These are phyloP conservation scores for Cyprinus carpio DNA, from an alignment of 2,113 vertebrate genomes.

Conservation along the genomic window DNA sequence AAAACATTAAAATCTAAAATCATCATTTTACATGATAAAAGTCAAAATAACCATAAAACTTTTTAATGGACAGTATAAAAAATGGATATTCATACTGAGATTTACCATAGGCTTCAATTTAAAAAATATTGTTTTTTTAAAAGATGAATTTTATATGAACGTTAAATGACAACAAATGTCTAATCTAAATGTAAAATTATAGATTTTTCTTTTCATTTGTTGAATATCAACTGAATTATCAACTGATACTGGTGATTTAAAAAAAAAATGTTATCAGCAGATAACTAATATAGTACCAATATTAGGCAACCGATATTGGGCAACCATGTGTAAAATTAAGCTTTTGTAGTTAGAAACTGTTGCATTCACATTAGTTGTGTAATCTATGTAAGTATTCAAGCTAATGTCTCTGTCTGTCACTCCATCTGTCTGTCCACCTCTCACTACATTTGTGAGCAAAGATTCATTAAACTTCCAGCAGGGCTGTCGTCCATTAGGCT, in stretches of 20 bases:
- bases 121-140: background rate
- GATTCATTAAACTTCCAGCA: conserved; percentile 39
- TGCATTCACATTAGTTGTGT: background rate
- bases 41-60: background rate
- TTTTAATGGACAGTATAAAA: background rate
- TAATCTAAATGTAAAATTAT: too few species aligned
- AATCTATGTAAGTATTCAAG: background rate
- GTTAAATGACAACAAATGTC: background rate
- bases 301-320: too few species aligned
- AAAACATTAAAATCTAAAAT: background rate
- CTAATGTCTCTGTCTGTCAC: conserved; percentile 11
- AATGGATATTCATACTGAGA: background rate
- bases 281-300: background rate
- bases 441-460: conserved; percentile 26
- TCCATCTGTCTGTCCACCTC: conserved; percentile 17
- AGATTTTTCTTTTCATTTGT: too few species aligned
- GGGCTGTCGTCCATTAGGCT: conserved; percentile 11
- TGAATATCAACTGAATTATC: too few species aligned
- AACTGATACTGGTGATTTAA: too few species aligned
- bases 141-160: background rate
- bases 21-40: background rate
- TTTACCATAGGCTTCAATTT: background rate
- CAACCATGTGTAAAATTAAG: background rate
- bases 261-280: background rate
- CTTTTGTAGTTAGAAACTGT: background rate